These are phyloP conservation scores for Sylvilagus bachmani DNA, from an alignment of 2,113 vertebrate genomes.

Conservation along the genomic window DNA sequence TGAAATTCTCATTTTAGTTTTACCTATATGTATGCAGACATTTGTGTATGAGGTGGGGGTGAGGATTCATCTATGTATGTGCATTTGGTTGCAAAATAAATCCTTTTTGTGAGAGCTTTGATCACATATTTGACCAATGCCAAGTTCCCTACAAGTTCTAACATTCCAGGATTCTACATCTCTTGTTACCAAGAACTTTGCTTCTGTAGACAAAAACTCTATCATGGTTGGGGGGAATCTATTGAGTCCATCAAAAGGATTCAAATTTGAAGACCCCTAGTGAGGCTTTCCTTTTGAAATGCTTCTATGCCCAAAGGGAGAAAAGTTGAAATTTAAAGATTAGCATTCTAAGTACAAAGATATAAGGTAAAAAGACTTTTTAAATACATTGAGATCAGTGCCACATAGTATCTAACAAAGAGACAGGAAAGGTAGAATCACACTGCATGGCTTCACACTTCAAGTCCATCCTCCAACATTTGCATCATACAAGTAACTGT, in stretches of 20 bases:
- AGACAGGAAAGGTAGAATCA: neutral
- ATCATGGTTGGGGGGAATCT: neutral
- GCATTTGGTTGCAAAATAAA: constrained; percentile 9
- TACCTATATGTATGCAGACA: neutral
- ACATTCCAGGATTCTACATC: neutral
- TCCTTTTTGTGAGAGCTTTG: neutral
- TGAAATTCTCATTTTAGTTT: neutral
- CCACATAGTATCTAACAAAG: neutral
- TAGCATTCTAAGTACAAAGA: constrained; percentile 27
- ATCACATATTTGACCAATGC: neutral
- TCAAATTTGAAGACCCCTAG: neutral
- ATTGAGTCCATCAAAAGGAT: neutral
- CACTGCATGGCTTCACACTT: neutral
- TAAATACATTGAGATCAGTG: neutral
- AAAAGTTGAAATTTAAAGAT: neutral
- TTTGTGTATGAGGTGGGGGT: neutral
- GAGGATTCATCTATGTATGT: accelerated
- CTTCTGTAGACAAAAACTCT: neutral
- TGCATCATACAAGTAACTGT: neutral
- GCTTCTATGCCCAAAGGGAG: neutral
- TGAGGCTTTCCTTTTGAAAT: constrained; percentile 40
- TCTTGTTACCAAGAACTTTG: neutral
- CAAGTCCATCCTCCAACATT: neutral
- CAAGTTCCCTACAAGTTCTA: neutral
- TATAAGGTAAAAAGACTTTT: neutral